Base-by-base conservation (phyloP, 1,140 invertebrate genomes). In the Theocolax elegans region DNA sequence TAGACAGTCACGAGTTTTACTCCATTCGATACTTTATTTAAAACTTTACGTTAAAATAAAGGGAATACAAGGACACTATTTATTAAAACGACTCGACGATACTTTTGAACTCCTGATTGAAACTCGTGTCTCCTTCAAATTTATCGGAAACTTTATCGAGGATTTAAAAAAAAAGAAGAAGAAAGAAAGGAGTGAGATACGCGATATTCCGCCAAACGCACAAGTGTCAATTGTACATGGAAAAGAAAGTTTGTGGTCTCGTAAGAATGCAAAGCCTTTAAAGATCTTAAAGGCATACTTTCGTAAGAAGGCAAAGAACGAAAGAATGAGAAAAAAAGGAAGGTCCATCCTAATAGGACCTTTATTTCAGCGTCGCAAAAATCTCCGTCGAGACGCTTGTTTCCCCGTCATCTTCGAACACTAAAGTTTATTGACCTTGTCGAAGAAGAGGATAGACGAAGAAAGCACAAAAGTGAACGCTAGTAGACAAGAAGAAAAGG, bases 371-470 rank as follows among this genome's bases (percentile, higher is more conserved):
- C 15, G 54, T 9, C 4, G 35, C 13, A 40, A 59, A 29, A 23
- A 59, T 40, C 54, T 59, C n/a, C 2, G 38, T 42, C 49, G 49
- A 12, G n/a, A n/a, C n/a, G n/a, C n/a, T n/a, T n/a, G n/a, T n/a
- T 60, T 63, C 51, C 67, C 69, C 67, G 44, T 72, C 71, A 71
- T 67, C 59, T 71, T 62, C 70, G 70, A 70, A 71, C 68, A 68
- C 69, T 25, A 15, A 72, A 72, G 71, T 72, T 72, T 72, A 65
- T 72, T 72, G 71, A 72, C 71, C 71, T 72, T 72, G 71, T 54
- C 42, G 58, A 48, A 44, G 62, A 54, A 51, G 27, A 40, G 38
- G 60, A 63, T 48, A 72, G 56, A 40, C 51, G 62, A 40, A 60
- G 29, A 59, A 58, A 51, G 56, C 69, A 31, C 29, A 46, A 62